Conservation (phyloP, 1,140 invertebrate genomes). For the Aphis craccivora region DNA sequence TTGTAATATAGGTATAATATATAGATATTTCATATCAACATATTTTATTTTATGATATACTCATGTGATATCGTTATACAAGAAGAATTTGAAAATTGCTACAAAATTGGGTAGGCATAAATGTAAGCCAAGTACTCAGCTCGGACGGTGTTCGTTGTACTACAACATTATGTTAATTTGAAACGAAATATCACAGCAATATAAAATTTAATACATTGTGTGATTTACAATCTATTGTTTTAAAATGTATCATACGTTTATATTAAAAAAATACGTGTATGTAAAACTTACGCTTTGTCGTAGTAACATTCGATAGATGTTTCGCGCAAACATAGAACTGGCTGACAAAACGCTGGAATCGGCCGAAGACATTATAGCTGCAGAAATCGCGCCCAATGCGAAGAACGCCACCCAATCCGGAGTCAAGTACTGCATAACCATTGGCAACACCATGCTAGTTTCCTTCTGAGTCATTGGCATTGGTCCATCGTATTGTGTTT, state of each 20-base stretch:
- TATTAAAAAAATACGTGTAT: not conserved
- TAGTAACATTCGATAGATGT: conserved; percentile 97
- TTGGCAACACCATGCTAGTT: conserved; percentile 92
- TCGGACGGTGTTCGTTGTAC: not conserved
- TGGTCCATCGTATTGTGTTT: conserved; percentile 81
- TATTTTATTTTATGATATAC: not conserved
- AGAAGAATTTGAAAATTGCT: not conserved
- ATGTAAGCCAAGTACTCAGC: too few relatives aligned
- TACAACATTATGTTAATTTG: not conserved
- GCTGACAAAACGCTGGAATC: conserved; percentile 97
- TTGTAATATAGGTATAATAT: not conserved
- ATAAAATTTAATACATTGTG: not conserved
- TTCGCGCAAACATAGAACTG: conserved; percentile 97
- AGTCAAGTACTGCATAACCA: conserved; percentile 95
- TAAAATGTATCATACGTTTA: not conserved
- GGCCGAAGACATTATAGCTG: conserved; percentile 97
- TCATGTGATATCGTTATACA: not conserved
- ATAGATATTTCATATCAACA: not conserved
- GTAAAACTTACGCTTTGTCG: conserved; percentile 76
- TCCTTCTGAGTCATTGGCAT: conserved; percentile 77
- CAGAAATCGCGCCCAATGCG: conserved; percentile 96
- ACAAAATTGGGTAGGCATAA: not conserved
- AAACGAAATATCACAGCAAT: not conserved
- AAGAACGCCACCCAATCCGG: conserved; percentile 95
- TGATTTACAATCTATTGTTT: not conserved